A percentile compares a stretch with the other conserved stretches of the same genome.
Conservation (phyloP, 2,113 vertebrate species). For the Pangasianodon hypophthalmus region DNA sequence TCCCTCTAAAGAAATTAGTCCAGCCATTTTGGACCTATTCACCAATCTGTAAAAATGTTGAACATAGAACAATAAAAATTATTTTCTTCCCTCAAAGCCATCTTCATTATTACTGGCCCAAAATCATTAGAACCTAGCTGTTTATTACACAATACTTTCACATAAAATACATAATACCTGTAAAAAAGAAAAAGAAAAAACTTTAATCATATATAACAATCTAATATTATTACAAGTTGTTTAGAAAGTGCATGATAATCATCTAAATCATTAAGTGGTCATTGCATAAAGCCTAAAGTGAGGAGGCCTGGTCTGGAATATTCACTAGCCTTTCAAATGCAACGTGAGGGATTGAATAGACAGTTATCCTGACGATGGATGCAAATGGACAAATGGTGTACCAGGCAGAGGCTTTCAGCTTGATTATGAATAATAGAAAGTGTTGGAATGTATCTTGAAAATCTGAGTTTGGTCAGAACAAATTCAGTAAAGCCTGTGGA, state of each 20-base stretch:
- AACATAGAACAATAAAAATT: background rate
- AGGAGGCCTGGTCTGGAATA: conserved; percentile 30
- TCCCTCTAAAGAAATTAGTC: background rate
- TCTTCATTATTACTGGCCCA: background rate
- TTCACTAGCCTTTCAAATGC: conserved; percentile 61
- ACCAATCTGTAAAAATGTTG: background rate
- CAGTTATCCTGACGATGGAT: conserved; percentile 62
- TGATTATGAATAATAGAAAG: conserved; percentile 73
- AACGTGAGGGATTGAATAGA: conserved; percentile 60
- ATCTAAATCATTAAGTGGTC: conserved; percentile 26
- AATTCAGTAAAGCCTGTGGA: background rate
- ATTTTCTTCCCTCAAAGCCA: background rate
- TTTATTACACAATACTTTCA: background rate
- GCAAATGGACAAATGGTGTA: conserved; percentile 78
- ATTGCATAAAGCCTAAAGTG: conserved; percentile 25
- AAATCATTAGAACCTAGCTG: background rate
- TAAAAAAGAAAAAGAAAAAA: background rate
- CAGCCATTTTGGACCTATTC: background rate
- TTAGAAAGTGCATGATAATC: conserved; percentile 9
- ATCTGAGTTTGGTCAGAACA: conserved; percentile 13
- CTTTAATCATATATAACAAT: background rate
- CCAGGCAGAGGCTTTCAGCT: conserved; percentile 57
- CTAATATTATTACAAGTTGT: background rate
- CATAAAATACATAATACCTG: background rate
- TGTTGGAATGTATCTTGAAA: conserved; percentile 62